phyloP scores from a whole-genome alignment of 2,797 vertebrate species.

The Rhynchonycteris naso region DNA sequence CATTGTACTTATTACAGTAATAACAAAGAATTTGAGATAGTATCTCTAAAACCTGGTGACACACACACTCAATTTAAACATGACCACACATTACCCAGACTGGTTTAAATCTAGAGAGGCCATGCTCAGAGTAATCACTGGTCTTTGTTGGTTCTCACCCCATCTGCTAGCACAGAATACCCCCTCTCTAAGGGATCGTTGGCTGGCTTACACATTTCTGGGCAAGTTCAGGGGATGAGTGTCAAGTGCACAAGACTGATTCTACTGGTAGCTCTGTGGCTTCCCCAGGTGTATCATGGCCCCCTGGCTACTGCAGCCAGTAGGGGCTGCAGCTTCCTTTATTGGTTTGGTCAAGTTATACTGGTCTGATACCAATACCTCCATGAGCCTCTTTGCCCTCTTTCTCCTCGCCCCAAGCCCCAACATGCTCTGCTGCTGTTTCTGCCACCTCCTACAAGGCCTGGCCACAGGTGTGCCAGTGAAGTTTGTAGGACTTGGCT shows the following conservation, averaged over 20 bases:
- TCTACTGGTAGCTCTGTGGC: neutral
- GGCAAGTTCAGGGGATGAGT: neutral
- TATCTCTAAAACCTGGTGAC: neutral
- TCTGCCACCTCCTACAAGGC: neutral
- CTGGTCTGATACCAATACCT: too few relatives aligned
- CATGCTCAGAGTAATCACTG: neutral
- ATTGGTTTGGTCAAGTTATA: neutral
- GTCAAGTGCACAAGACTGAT: neutral
- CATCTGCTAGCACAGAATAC: neutral
- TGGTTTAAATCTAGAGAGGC: neutral
- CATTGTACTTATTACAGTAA: neutral
- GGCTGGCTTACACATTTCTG: neutral
- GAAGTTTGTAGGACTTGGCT: neutral
- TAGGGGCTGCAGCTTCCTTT: neutral
- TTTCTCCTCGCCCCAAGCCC: too few relatives aligned
- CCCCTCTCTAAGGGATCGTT: neutral
- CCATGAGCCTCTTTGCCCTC: fast-evolving
- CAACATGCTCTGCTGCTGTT: neutral
- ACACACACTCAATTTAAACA: neutral
- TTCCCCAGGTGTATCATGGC: fast-evolving
- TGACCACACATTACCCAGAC: neutral
- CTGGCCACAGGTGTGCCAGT: too few relatives aligned
- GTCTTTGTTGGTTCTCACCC: neutral
- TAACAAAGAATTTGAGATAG: neutral
- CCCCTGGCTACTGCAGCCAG: neutral